Evolutionary conservation across 2,113 vertebrate genomes (phyloP).

Genomic region (Psittacara wagleri): DNA sequence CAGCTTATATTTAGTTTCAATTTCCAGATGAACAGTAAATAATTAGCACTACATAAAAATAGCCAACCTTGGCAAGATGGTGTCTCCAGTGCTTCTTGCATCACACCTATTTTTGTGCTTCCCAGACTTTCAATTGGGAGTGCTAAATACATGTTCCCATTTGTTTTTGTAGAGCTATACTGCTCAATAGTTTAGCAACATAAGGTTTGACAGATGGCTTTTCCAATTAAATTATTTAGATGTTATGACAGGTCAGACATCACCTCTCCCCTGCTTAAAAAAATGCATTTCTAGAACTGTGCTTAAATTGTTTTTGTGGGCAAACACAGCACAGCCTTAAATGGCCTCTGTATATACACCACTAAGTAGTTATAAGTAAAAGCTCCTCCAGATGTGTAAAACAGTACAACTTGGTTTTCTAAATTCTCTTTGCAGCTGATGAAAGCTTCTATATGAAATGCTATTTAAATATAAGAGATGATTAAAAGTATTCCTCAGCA

Average conservation of each 20-base stretch:
- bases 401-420: not conserved
- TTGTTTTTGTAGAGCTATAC: not conserved
- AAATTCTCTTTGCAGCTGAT: not conserved
- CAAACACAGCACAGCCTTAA: conserved; percentile 8
- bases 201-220: conserved; percentile 5
- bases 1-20: conserved; percentile 24
- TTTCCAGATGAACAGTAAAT: conserved; percentile 33
- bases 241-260: not conserved
- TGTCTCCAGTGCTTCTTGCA: not conserved
- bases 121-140: not conserved
- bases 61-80: not conserved
- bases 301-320: not conserved
- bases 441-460: not conserved
- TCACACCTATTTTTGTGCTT: not conserved
- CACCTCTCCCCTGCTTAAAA: not conserved
- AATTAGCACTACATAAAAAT: conserved; percentile 43
- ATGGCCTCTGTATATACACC: not conserved
- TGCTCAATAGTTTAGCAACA: not conserved
- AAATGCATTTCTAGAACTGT: not conserved
- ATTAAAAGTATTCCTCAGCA: not conserved
- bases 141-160: conserved; percentile 11
- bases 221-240: conserved; percentile 25
- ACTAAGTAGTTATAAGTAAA: not conserved
- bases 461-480: not conserved
- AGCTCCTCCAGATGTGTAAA: not conserved